Conservation (phyloP, 2,113 vertebrate species). For the Strix aluco region DNA sequence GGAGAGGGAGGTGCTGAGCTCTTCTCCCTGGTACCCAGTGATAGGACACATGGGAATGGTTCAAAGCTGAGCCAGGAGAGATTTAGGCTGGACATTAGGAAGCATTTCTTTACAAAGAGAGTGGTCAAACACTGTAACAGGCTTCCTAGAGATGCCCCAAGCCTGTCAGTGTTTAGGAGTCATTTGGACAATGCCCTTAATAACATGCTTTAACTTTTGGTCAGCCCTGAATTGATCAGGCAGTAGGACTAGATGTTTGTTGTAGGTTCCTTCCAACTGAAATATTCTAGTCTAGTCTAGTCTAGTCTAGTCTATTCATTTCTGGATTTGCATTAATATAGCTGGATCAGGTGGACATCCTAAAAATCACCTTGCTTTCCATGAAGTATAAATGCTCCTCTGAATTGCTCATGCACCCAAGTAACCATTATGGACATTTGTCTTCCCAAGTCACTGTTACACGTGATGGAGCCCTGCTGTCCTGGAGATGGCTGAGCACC, state of each 20-base stretch:
- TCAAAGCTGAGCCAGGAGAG: background rate
- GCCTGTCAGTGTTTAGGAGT: background rate
- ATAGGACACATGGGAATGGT: background rate
- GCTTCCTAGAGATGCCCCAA: background rate
- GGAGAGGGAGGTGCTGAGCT: background rate
- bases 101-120: background rate
- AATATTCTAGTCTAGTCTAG: too few species aligned
- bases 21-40: background rate
- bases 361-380: background rate
- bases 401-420: background rate
- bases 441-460: too few species aligned
- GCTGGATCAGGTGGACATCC: background rate
- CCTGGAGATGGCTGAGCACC: too few species aligned
- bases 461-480: too few species aligned
- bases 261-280: background rate
- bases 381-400: background rate
- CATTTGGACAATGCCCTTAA: background rate
- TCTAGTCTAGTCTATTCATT: background rate
- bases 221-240: background rate
- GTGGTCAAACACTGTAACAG: background rate
- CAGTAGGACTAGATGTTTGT: background rate
- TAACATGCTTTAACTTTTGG: background rate
- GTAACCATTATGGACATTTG: too few species aligned
- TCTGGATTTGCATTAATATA: background rate
- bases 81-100: background rate